A percentile compares a stretch with the other conserved stretches of the same genome.
Conservation (phyloP, 1,140 invertebrate species). For the Sycobia sp. region DNA sequence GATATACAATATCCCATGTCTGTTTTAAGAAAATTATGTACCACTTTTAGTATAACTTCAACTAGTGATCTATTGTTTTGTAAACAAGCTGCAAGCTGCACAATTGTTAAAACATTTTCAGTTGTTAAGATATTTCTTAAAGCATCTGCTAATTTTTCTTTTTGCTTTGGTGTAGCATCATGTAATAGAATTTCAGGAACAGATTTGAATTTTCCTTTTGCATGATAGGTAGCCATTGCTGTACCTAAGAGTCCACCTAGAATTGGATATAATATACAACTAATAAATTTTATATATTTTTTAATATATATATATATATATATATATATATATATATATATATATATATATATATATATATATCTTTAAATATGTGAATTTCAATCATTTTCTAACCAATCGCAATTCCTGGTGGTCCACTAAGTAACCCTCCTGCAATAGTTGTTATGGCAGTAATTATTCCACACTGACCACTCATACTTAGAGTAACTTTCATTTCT, state of each 20-base stretch:
- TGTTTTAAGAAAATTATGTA: background rate
- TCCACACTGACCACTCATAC: constrained; percentile 17
- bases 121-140: constrained; percentile 25
- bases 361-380: no score
- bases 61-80: constrained; percentile 14
- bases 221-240: constrained; percentile 1
- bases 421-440: constrained; percentile 11
- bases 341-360: no score
- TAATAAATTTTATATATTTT: background rate
- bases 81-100: constrained; percentile 4
- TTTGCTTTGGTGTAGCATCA: constrained; percentile 29
- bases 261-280: background rate
- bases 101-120: constrained; percentile 32
- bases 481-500: constrained; percentile 29
- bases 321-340: background rate
- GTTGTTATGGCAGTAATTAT: background rate
- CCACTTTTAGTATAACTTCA: background rate
- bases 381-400: constrained; percentile 23
- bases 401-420: constrained; percentile 28
- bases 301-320: background rate
- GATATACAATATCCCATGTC: background rate
- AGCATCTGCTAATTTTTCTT: constrained; percentile 28
- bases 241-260: constrained; percentile 26
- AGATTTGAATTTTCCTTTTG: constrained; percentile 34
- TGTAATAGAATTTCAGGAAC: constrained; percentile 34